These are phyloP conservation scores for Bostrychus sinensis DNA, from an alignment of 2,113 vertebrate species.

Conservation along the genomic window DNA sequence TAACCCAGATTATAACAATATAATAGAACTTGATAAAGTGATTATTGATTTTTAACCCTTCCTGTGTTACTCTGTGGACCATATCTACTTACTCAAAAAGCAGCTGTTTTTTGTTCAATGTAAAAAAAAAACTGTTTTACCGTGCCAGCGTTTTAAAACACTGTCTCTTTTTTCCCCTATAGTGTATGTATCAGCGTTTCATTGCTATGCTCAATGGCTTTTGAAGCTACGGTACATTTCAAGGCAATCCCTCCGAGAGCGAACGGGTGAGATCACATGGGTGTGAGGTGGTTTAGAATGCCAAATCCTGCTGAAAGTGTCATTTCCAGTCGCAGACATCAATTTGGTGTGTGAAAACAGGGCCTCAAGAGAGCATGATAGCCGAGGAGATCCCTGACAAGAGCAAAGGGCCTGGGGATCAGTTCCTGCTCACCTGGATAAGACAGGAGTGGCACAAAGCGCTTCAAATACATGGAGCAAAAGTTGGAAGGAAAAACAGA, in stretches of 20 bases:
- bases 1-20: constrained; percentile 17
- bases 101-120: constrained; percentile 65
- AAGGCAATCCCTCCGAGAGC: constrained; percentile 77
- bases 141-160: constrained; percentile 70
- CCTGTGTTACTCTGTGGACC: constrained; percentile 53
- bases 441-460: constrained; percentile 67
- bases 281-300: constrained; percentile 83
- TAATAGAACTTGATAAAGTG: constrained; percentile 62
- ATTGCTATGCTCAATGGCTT: constrained; percentile 72
- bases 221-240: constrained; percentile 74
- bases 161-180: constrained; percentile 40
- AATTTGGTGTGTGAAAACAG: constrained; percentile 79
- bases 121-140: constrained; percentile 55
- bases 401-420: constrained; percentile 79
- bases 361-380: constrained; percentile 74
- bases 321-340: constrained; percentile 81
- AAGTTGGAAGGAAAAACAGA: constrained; percentile 32
- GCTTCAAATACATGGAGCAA: constrained; percentile 57
- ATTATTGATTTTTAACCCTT: constrained; percentile 65
- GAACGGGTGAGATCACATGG: constrained; percentile 79
- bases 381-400: constrained; percentile 76
- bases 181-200: constrained; percentile 69
- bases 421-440: constrained; percentile 72
- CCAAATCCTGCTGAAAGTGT: constrained; percentile 84
- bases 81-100: constrained; percentile 44